These are phyloP conservation scores for Calidris pygmaea DNA, from an alignment of 2,113 vertebrate species.

Conservation along the genomic window DNA sequence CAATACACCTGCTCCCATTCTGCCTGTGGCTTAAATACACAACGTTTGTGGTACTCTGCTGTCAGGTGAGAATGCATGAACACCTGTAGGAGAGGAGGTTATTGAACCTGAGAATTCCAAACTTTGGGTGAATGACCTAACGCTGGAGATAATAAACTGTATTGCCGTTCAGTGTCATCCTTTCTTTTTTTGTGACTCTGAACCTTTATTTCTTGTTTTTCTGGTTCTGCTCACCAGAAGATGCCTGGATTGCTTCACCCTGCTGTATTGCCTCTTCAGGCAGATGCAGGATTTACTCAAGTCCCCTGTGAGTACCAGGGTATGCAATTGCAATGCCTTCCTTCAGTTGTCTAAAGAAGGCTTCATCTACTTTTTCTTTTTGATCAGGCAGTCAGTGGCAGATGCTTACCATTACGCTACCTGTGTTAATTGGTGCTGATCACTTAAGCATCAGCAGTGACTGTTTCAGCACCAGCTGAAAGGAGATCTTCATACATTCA, in stretches of 20 bases:
- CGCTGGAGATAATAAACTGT: neutral
- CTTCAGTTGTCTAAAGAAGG: neutral
- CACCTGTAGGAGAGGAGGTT: neutral
- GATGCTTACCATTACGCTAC: neutral
- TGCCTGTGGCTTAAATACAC: neutral
- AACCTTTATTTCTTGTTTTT: neutral
- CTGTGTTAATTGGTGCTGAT: neutral
- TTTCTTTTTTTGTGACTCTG: neutral
- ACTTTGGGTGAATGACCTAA: neutral
- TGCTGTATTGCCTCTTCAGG: neutral
- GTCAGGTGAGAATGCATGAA: neutral
- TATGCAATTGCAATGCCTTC: neutral
- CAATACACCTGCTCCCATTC: neutral
- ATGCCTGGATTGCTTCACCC: neutral
- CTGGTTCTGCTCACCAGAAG: neutral
- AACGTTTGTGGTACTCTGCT: neutral
- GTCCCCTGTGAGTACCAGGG: neutral
- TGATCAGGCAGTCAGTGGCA: neutral
- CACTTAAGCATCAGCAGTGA: neutral
- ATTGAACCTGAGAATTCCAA: neutral
- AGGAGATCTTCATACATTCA: neutral
- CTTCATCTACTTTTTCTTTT: neutral
- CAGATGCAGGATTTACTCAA: neutral
- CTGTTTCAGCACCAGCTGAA: neutral
- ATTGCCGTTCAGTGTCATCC: neutral